These are phyloP conservation scores for Calliscelio sp. DNA, from an alignment of 2,888 invertebrate species.

Conservation along the genomic window DNA sequence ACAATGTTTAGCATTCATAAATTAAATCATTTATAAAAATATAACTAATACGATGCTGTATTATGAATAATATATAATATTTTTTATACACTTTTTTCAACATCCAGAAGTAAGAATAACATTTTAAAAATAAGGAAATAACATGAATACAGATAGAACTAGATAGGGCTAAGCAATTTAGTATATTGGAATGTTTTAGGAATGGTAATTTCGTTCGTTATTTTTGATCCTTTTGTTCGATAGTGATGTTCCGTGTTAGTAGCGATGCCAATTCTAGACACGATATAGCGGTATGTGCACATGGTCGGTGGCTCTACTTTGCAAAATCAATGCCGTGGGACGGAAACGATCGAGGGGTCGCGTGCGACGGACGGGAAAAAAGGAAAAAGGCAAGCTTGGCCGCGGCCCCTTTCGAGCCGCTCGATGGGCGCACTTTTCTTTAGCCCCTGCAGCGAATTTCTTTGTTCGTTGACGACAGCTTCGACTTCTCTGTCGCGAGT, in stretches of 20 bases:
- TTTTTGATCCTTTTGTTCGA: conserved; percentile 60
- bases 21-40: too few species aligned
- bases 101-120: too few species aligned
- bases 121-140: too few species aligned
- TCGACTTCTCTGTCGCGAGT: conserved; percentile 45
- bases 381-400: conserved; percentile 43
- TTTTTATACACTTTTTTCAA: too few species aligned
- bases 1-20: too few species aligned
- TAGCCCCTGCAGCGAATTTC: conserved; percentile 57
- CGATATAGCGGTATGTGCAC: conserved; percentile 59
- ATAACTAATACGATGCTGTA: too few species aligned
- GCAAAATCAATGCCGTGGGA: conserved; percentile 69
- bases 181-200: conserved; percentile 51
- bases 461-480: conserved; percentile 73
- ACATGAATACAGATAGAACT: too few species aligned
- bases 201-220: conserved; percentile 58
- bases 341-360: conserved; percentile 72
- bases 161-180: conserved; percentile 53
- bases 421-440: conserved; percentile 53
- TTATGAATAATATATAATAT: too few species aligned
- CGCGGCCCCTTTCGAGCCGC: conserved; percentile 48
- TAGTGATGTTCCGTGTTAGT: conserved; percentile 47
- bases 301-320: conserved; percentile 57
- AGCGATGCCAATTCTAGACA: conserved; percentile 52
- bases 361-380: conserved; percentile 58